These are phyloP conservation scores for Pyrgilauda ruficollis DNA, from an alignment of 2,113 vertebrate species.

Conservation along the genomic window DNA sequence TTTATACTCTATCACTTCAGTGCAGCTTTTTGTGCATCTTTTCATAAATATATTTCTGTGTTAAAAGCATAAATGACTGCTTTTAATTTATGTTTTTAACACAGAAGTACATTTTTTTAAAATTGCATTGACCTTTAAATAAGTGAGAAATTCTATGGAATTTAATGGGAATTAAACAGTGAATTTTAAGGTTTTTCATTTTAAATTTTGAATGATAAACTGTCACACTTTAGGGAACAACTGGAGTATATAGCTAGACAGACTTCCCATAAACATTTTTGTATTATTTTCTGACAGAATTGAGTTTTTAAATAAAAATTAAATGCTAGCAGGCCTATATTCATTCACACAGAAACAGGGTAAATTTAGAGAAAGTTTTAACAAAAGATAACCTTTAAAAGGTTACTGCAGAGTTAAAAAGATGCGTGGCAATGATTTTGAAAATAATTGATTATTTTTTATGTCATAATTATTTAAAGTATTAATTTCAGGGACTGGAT, in stretches of 20 bases:
- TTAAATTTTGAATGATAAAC: neutral
- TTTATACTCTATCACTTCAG: neutral
- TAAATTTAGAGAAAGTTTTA: neutral
- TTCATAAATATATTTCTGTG: neutral
- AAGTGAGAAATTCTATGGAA: neutral
- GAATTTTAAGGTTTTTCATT: neutral
- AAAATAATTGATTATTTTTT: neutral
- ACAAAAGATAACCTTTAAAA: neutral
- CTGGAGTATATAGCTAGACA: neutral
- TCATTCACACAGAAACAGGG: accelerated
- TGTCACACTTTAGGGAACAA: neutral
- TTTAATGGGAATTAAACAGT: neutral
- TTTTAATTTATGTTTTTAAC: neutral
- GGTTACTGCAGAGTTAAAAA: neutral
- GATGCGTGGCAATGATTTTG: neutral
- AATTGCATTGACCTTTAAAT: neutral
- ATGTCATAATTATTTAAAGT: neutral
- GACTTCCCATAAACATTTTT: neutral
- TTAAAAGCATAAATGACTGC: neutral
- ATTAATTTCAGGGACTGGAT: neutral
- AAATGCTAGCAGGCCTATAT: neutral
- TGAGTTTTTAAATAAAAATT: neutral
- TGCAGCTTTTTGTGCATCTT: neutral
- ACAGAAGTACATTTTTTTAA: neutral
- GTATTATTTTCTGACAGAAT: neutral